Conservation (phyloP, 1,140 invertebrate genomes). For the Dreissena polymorpha region DNA sequence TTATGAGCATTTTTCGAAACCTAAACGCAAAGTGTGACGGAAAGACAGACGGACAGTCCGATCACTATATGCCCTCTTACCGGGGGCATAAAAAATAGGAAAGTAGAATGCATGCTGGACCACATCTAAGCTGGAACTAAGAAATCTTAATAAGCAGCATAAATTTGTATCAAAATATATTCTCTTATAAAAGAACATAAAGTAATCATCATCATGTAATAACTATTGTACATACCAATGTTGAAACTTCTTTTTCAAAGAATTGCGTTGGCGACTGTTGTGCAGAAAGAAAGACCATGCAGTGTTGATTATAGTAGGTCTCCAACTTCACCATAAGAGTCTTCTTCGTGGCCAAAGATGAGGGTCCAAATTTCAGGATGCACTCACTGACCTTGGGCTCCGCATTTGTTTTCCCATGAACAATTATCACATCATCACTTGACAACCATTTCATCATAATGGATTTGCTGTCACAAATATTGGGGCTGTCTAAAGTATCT, state of each 20-base stretch:
- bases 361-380: conserved; percentile 31
- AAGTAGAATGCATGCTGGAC: background rate
- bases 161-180: no score
- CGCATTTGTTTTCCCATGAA: background rate
- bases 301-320: conserved; percentile 25
- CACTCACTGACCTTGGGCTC: conserved; percentile 6
- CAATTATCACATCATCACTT: conserved; percentile 18
- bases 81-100: background rate
- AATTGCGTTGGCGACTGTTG: conserved; percentile 32
- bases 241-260: conserved; percentile 30
- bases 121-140: background rate
- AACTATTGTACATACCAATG: conserved; percentile 20
- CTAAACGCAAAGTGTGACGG: no score
- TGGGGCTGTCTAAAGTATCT: conserved; percentile 32
- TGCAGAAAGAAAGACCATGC: conserved; percentile 30
- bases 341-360: conserved; percentile 2
- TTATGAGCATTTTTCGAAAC: no score
- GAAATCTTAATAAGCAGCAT: background rate
- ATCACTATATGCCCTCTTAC: no score
- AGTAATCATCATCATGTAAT: background rate
- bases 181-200: background rate
- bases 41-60: no score
- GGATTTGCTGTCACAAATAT: background rate
- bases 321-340: conserved; percentile 24
- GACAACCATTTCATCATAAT: conserved; percentile 17